Conservation (phyloP, 2,113 vertebrate species). For the Hippocampus abdominalis region DNA sequence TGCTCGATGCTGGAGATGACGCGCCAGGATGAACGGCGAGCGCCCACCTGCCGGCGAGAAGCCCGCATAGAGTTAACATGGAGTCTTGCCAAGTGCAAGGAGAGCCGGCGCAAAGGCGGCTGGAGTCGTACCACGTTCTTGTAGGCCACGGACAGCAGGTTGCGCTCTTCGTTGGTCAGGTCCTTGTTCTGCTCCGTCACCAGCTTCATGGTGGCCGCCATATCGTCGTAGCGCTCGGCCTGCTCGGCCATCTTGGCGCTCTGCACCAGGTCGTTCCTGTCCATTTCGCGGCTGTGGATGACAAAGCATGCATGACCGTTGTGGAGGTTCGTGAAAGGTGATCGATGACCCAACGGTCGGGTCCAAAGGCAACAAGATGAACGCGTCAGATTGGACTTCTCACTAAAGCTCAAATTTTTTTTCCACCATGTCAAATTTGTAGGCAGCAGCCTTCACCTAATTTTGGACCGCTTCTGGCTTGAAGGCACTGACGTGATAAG, state of each 20-base stretch:
- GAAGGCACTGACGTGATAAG: too few species aligned
- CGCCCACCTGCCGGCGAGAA: conserved; percentile 71
- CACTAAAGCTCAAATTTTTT: too few species aligned
- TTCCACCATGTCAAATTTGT: too few species aligned
- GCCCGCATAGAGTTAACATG: neutral
- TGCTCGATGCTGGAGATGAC: conserved; percentile 97
- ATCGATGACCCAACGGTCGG: too few species aligned
- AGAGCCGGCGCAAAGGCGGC: neutral
- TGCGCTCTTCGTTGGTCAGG: conserved; percentile 96
- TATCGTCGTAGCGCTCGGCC: conserved; percentile 97
- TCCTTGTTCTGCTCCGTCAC: conserved; percentile 93
- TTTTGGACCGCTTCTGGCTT: too few species aligned
- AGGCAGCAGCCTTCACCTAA: too few species aligned
- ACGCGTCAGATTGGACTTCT: too few species aligned
- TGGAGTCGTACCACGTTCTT: conserved; percentile 84
- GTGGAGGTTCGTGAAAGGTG: too few species aligned
- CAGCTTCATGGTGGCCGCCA: conserved; percentile 95
- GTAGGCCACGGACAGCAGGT: conserved; percentile 96
- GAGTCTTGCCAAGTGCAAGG: neutral
- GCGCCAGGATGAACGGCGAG: conserved; percentile 93
- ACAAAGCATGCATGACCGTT: neutral
- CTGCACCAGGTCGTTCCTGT: conserved; percentile 97
- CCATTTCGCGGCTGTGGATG: conserved; percentile 82
- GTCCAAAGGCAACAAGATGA: too few species aligned
- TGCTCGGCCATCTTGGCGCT: conserved; percentile 97